Base-by-base conservation (phyloP, 2,888 invertebrate genomes). In the Agrilus biguttatus region DNA sequence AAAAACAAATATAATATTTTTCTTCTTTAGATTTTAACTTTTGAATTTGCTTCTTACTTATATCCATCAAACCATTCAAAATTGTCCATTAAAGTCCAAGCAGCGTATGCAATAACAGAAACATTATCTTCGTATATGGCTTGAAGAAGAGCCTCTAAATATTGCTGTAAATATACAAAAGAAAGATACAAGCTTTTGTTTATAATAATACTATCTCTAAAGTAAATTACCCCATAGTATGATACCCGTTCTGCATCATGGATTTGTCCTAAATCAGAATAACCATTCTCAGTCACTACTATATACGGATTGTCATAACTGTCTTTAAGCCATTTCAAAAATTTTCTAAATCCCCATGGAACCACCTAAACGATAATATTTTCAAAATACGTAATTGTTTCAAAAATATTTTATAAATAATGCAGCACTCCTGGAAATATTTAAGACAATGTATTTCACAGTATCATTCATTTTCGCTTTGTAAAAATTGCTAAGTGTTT, bases 31-130 rank as follows among this genome's bases (percentile, higher is more conserved):
- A 28, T 28, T 10, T 28, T 4, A 28, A 10, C 28, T 28, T 23
- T 23, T 23, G 2, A 8, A 6, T 2, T 23, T 28, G 3, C 10
- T 28, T 28, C 28, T 62, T 59, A 71, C 65, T 58, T 59, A 55
- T 72, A 77, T 12, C 74, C 75, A 35, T 57, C 57, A 2, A 54
- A 59, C 76, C 77, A 78, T 60, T 78, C 77, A 49, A 78, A 75
- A 53, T 74, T 75, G 53, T 79, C 79, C 67, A 77, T 67, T 23
- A 78, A 61, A 2, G 74, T 74, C 76, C 78, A 77, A 1, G 72
- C 74, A 12, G 72, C 71, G 57, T 75, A 78, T 1, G 73, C 75
- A 42, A 59, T 60, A 1, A 73, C 55, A 41, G 69, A 66, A 47
- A 69, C 68, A 3, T 62, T 62, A 48, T 72, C 71, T 48, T 65